Base-by-base conservation (phyloP, 2,888 invertebrate genomes). In the Teleogryllus oceanicus region DNA sequence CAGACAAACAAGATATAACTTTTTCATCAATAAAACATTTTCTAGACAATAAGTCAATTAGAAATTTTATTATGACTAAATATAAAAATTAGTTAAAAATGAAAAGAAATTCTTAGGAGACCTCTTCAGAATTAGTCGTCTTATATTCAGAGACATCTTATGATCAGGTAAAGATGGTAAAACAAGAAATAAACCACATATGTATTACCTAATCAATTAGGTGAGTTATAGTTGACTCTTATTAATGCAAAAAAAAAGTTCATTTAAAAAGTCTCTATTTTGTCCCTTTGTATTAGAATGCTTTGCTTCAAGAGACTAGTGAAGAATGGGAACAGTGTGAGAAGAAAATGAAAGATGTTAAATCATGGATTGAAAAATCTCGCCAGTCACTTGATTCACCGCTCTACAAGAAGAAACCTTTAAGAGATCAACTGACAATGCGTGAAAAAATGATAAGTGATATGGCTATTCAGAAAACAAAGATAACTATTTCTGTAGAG, bases 311-410 rank as follows among this genome's bases (percentile, higher is more conserved):
- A 90, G 97, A 97, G 88, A 92, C 96, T 79, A 93, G 94, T 78
- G 96, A 97, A 86, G 97, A 97, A 89, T 97, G 97, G 96, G 96
- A 97, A 86, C 95, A 97, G 87, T 97, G 96, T 88, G 97, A 97
- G 88, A 94, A 92, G 87, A 97, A 98, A 87, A 91, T 97, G 87
- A 94, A 95, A 87, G 97, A 97, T 84, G 94, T 95, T 77, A 92
- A 92, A 82, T 90, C 90, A 83, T 98, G 97, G 96, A 92, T 97
- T 84, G 96, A 97, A 82, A 96, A 96, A 85, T 93, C 96, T 12
- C 90, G 91, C 83, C 91, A 92, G 83, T 90, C 91, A 78, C 87
- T 96, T 77, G 96, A 95, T 80, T 92, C 94, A 62, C 92, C 94
- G 20, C 94, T 94, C 84, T 94, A 93, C 84, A 94, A 94, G 85